Evolutionary conservation across 2,888 invertebrate genomes (phyloP).

Genomic region (Epinotia bilunana): DNA sequence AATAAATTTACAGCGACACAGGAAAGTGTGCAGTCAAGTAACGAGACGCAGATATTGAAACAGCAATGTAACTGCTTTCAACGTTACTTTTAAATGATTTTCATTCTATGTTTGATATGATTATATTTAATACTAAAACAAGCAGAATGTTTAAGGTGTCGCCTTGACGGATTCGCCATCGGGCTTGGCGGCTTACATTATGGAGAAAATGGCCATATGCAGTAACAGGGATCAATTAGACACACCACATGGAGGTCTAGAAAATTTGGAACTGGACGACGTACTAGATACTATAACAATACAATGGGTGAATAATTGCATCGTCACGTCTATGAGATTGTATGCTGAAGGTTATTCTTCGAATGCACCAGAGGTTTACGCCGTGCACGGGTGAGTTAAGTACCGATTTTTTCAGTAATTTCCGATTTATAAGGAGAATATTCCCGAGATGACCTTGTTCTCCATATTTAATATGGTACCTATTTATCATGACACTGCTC

Average conservation of each 20-base stretch:
- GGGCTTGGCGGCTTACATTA: constrained; percentile 93
- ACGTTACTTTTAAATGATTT: background rate
- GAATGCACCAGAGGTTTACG: constrained; percentile 53
- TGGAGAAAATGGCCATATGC: constrained; percentile 93
- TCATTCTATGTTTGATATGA: background rate
- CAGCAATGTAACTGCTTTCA: background rate
- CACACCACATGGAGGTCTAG: constrained; percentile 87
- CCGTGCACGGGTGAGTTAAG: constrained; percentile 46
- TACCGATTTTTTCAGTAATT: no score
- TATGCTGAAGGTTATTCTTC: constrained; percentile 86
- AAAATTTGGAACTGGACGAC: constrained; percentile 86
- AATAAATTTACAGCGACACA: no score
- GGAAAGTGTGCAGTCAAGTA: no score
- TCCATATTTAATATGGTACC: background rate
- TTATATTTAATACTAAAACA: background rate
- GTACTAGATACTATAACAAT: constrained; percentile 93
- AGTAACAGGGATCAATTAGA: constrained; percentile 84
- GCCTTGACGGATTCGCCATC: constrained; percentile 90
- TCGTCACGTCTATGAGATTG: constrained; percentile 90
- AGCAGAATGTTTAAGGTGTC: constrained; percentile 80
- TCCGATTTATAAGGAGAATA: background rate
- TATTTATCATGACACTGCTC: background rate
- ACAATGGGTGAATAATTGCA: constrained; percentile 90
- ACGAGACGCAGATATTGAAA: no score
- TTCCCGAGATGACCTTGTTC: background rate